Percentiles rank a stretch among this genome's conserved stretches.
Conservation (phyloP, 1,140 invertebrate genomes). For the Drosophila ironensis region DNA sequence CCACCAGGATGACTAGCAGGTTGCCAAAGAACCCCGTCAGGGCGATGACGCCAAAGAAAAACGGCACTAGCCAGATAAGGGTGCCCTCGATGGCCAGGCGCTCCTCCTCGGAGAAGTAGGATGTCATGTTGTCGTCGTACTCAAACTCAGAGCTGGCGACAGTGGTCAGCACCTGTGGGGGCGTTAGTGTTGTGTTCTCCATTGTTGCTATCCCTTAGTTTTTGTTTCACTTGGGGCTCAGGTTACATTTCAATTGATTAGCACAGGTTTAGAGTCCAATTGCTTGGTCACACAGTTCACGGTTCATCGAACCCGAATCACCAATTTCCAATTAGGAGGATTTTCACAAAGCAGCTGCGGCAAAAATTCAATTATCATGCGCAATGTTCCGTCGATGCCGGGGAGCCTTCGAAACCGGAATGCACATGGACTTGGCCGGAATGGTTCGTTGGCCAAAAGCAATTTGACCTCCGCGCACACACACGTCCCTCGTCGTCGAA, state of each 20-base stretch:
- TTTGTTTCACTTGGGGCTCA: slow-evolving; percentile 16
- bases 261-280: slow-evolving; percentile 39
- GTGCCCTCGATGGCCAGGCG: slow-evolving; percentile 31
- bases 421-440: slow-evolving; percentile 17
- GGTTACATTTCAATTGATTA: slow-evolving; percentile 50
- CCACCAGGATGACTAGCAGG: slow-evolving; percentile 91
- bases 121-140: neutral
- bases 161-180: neutral
- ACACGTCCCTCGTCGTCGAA: neutral
- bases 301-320: slow-evolving; percentile 63
- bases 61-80: slow-evolving; percentile 86
- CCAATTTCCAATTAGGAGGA: slow-evolving; percentile 72
- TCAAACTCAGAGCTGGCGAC: too few relatives aligned
- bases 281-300: slow-evolving; percentile 39
- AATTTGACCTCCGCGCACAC: slow-evolving; percentile 36
- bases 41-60: slow-evolving; percentile 94
- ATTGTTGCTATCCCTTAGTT: slow-evolving; percentile 15
- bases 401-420: slow-evolving; percentile 8
- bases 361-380: slow-evolving; percentile 67
- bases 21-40: slow-evolving; percentile 95
- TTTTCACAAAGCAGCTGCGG: slow-evolving; percentile 41
- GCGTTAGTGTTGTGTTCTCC: slow-evolving; percentile 23
- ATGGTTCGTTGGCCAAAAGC: slow-evolving; percentile 40
- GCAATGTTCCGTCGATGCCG: slow-evolving; percentile 36
- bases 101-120: slow-evolving; percentile 34